Evolutionary conservation across 2,113 vertebrate genomes (phyloP), one percentile per base, ranked within the genome.

Genomic region (Dicerorhinus sumatrensis): DNA sequence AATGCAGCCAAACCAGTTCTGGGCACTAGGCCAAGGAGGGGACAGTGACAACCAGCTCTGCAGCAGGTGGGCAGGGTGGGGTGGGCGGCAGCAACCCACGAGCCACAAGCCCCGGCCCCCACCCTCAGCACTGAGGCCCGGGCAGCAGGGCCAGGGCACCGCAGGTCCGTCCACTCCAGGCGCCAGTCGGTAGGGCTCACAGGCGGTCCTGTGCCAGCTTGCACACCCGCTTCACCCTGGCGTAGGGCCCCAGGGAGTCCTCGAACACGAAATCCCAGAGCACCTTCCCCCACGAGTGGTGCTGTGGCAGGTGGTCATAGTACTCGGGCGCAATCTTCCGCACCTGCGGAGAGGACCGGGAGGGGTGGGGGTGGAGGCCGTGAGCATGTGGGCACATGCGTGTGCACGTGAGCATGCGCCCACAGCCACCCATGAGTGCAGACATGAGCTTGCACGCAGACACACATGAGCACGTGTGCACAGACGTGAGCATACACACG

Each of bases 241-340:
- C 98, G 2, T 99, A 99, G 63, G 99, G 99, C 9, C 99, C 99
- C 67, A 99, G 98, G 96, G 98, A 98, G 97, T 99, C 99, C 81
- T 99, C 99, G 31, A 99, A 99, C 95, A 99, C 99, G 91, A 99
- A 99, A 97, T 99, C 99, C 99, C 99, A 99, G 63, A 99, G 99
- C 75, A 99, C 99, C 70, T 98, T 99, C 91, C 98, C 97, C 99
- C 99, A 99, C 73, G 99, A 99, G 62, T 99, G 99, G 98, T 99
- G 99, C 84, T 99, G 99, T 3, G 99, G 99, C 89, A 99, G 98
- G 56, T 98, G 98, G 98, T 99, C 99, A 0, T 99, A 99, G 98
- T 99, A 99, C 97, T 99, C 99, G 1, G 99, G 99, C 31, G 99
- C 99, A 0, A 99, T 99, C 98, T 99, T 98, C 98, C 99, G 99